These are phyloP conservation scores for Drosophila lowei DNA, from an alignment of 1,140 invertebrate species.

Conservation along the genomic window DNA sequence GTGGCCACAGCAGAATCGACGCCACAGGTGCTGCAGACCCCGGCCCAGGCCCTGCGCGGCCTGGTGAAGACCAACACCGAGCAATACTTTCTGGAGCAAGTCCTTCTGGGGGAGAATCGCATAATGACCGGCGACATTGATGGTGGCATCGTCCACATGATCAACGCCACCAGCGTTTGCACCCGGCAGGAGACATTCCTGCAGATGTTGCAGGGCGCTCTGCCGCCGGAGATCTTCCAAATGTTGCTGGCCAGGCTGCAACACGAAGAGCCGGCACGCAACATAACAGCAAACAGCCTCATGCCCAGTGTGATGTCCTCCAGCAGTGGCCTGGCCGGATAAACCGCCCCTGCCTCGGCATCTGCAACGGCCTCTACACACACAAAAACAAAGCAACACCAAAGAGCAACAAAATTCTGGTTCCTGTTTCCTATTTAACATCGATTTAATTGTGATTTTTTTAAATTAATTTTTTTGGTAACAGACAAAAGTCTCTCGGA, in stretches of 20 bases:
- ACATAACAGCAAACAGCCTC: no score
- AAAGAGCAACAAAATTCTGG: no score
- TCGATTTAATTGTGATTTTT: no score
- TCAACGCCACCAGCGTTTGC: conserved; percentile 96
- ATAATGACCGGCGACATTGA: conserved; percentile 93
- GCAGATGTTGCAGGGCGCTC: conserved; percentile 93
- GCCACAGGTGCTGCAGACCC: conserved; percentile 63
- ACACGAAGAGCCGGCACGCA: no score
- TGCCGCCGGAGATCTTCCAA: conserved; percentile 95
- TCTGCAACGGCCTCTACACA: no score
- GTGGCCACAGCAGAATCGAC: conserved; percentile 7
- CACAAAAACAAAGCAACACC: no score
- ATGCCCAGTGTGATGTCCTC: no score
- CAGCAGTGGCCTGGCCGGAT: no score
- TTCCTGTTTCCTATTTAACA: no score
- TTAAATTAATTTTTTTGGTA: no score
- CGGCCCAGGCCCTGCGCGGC: conserved; percentile 90
- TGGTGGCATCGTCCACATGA: conserved; percentile 95
- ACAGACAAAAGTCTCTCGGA: no score
- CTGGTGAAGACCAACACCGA: conserved; percentile 87
- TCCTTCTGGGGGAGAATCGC: conserved; percentile 94
- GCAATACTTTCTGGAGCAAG: conserved; percentile 85
- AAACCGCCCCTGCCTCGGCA: no score
- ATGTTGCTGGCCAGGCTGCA: conserved; percentile 92
- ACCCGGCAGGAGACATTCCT: conserved; percentile 95